Percentiles rank a stretch among this genome's conserved stretches.
These are phyloP conservation scores for Rhizoglyphus robini DNA, from an alignment of 1,140 invertebrate genomes.

Conservation along the genomic window DNA sequence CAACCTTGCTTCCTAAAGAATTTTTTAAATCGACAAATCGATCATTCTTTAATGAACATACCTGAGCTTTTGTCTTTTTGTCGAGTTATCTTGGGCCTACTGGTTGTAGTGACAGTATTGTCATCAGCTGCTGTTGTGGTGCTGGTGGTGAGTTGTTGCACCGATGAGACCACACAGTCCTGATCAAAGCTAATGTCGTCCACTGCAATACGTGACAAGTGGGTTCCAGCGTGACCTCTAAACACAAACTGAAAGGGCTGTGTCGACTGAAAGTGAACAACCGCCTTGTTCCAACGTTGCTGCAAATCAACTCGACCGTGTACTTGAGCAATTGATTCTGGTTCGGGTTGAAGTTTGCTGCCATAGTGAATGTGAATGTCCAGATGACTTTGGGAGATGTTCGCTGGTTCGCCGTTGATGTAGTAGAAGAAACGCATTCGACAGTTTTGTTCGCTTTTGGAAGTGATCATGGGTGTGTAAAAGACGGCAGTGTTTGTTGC, in stretches of 20 bases:
- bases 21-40: too few species aligned
- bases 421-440: conserved; percentile 4
- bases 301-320: background rate
- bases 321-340: background rate
- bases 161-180: background rate
- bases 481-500: background rate
- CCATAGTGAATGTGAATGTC: background rate
- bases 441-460: background rate
- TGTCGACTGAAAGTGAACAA: background rate
- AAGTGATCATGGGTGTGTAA: background rate
- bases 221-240: background rate
- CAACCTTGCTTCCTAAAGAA: too few species aligned
- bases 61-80: too few species aligned
- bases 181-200: background rate
- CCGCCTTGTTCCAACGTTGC: conserved; percentile 8
- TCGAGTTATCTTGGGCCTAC: too few species aligned
- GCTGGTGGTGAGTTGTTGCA: background rate
- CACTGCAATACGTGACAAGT: background rate
- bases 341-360: background rate
- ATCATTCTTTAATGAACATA: too few species aligned
- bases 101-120: too few species aligned
- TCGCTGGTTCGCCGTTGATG: background rate
- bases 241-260: conserved; percentile 12
- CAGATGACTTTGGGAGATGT: background rate
- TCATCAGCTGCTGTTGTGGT: too few species aligned